Conservation (phyloP, 2,888 invertebrate species). For the Seira ritae region DNA sequence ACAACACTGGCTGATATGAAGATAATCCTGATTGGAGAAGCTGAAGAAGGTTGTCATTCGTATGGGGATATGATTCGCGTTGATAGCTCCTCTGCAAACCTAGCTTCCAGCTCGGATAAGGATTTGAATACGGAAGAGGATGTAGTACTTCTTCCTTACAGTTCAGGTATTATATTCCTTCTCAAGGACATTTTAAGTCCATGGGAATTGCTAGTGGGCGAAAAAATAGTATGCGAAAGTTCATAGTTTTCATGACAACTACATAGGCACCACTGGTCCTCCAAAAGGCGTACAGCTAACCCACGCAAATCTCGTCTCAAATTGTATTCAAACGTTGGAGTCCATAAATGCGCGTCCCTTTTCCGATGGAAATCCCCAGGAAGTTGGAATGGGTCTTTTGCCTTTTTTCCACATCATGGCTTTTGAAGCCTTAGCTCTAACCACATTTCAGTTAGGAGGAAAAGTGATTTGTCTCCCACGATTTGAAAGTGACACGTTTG, state of each 20-base stretch:
- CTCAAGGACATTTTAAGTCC: background rate
- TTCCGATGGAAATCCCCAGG: slow-evolving; percentile 45
- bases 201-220: too few relatives aligned
- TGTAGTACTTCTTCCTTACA: slow-evolving; percentile 56
- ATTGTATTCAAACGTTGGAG: slow-evolving; percentile 25
- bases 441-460: slow-evolving; percentile 77
- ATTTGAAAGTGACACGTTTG: slow-evolving; percentile 85
- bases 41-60: slow-evolving; percentile 62
- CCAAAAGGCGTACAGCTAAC: slow-evolving; percentile 67
- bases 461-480: slow-evolving; percentile 82
- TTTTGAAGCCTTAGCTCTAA: slow-evolving; percentile 79
- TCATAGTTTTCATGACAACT: too few relatives aligned
- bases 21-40: slow-evolving; percentile 58
- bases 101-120: slow-evolving; percentile 68
- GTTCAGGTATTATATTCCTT: too few relatives aligned
- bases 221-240: too few relatives aligned
- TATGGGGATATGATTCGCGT: slow-evolving; percentile 63
- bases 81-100: slow-evolving; percentile 58
- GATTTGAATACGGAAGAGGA: slow-evolving; percentile 62
- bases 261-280: slow-evolving; percentile 61
- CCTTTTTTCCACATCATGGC: slow-evolving; percentile 83
- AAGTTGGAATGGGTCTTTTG: slow-evolving; percentile 66
- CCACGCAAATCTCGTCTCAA: slow-evolving; percentile 64
- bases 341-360: slow-evolving; percentile 25
- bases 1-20: slow-evolving; percentile 33